phyloP scores from a whole-genome alignment of 2,888 invertebrate genomes.

The Cantharis rufa region DNA sequence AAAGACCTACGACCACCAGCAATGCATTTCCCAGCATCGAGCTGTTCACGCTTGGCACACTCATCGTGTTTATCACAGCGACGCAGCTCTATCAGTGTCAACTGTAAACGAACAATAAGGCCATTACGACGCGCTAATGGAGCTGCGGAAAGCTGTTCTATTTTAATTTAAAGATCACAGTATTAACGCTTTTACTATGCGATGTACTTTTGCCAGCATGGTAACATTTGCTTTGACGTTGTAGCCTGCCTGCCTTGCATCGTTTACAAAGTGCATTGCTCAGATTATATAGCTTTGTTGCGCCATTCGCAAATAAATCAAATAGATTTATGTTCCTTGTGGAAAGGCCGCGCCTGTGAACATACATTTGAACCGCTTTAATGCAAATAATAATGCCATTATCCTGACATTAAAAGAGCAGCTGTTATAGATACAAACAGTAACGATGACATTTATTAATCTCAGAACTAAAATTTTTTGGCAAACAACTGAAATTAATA shows the following conservation, averaged over 20 bases:
- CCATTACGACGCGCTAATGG: constrained; percentile 44
- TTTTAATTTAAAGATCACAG: constrained; percentile 38
- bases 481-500: background rate
- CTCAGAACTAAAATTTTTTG: constrained; percentile 16
- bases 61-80: constrained; percentile 34
- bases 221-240: constrained; percentile 35
- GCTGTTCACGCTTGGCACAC: constrained; percentile 42
- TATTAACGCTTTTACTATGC: constrained; percentile 22
- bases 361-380: constrained; percentile 40
- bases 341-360: constrained; percentile 42
- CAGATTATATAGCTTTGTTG: constrained; percentile 41
- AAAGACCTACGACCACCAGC: constrained; percentile 50
- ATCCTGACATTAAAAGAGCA: constrained; percentile 44
- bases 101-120: constrained; percentile 36
- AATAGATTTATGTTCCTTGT: constrained; percentile 42
- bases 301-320: constrained; percentile 44
- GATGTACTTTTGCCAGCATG: constrained; percentile 28
- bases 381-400: constrained; percentile 49
- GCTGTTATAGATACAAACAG: constrained; percentile 43
- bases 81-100: constrained; percentile 40
- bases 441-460: constrained; percentile 37
- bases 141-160: constrained; percentile 40
- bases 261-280: constrained; percentile 40
- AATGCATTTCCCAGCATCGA: constrained; percentile 47
- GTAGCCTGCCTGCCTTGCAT: constrained; percentile 23